Evolutionary conservation across 2,113 vertebrate species (phyloP), one percentile per base, ranked within the genome.

Genomic region (Erythrocebus patas): DNA sequence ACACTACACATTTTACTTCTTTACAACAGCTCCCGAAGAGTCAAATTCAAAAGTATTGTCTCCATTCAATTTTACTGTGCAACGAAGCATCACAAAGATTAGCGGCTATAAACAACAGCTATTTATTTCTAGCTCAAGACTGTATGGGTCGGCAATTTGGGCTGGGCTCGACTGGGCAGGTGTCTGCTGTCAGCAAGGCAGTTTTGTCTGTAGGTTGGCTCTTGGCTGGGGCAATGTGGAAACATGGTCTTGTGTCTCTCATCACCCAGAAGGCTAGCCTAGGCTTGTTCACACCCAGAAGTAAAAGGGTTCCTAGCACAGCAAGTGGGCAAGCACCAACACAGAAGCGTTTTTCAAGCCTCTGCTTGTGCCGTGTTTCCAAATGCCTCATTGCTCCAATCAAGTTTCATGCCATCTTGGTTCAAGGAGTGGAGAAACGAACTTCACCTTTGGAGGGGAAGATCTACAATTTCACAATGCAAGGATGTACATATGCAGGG

Each of bases 301-400:
- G 35, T 1, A 3, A 40, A 64, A 78, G 45, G 18, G 30, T 20
- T 38, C 66, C 13, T 17, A 57, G 32, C 8, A 16, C 0, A 48
- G n/a, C 5, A 12, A 7, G 17, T 0, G 2, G 17, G 25, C 5
- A 16, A 3, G 50, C 2, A 2, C 18, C 2, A 0, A 17, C 8
- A 11, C 0, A 14, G 17, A 66, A 81, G 57, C 1, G 4, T 12
- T 43, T 72, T 22, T 11, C n/a, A 23, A 50, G 17, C 35, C 45
- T 72, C 25, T 13, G 23, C 27, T 32, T 3, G 10, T 1, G 10
- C 52, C 79, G 1, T 18, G 8, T 23, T 66, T 57, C 27, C 2
- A 12, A 38, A 35, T 4, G 20, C 13, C 27, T 64, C 1, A 5
- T 5, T 6, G n/a, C 23, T 32, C 30, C 45, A 10, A 38, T 23